Conservation (phyloP, 2,888 invertebrate species). For the Iselma pallidipennis region DNA sequence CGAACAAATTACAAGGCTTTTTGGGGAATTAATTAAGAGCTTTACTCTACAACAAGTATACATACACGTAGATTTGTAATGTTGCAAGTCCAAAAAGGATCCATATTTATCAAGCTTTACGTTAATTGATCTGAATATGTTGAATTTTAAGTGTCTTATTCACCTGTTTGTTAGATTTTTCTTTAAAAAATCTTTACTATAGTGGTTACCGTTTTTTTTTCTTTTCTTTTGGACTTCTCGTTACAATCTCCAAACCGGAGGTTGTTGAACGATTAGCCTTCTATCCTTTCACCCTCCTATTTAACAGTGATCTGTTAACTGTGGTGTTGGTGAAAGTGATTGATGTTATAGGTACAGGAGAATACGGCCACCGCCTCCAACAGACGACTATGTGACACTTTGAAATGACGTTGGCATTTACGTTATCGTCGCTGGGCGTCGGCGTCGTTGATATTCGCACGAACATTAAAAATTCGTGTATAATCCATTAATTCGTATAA, state of each 20-base stretch:
- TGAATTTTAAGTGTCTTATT: too few species aligned
- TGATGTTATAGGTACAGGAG: conserved; percentile 9
- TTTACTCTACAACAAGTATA: too few species aligned
- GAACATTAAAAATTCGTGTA: too few species aligned
- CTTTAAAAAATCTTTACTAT: too few species aligned
- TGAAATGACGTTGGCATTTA: conserved; percentile 13
- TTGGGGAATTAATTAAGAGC: background rate
- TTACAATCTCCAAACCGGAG: background rate
- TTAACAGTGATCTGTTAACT: conserved; percentile 12
- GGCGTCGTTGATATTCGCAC: too few species aligned
- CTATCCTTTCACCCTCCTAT: background rate
- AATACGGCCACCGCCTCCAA: background rate
- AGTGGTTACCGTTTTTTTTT: background rate
- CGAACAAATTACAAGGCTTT: background rate
- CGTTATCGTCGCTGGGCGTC: conserved; percentile 2
- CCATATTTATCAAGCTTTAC: background rate
- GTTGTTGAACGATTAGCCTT: conserved; percentile 10
- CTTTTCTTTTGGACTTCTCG: background rate
- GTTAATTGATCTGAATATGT: too few species aligned
- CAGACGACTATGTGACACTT: conserved; percentile 11
- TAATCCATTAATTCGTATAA: too few species aligned
- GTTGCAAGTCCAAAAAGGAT: background rate
- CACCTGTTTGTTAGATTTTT: too few species aligned
- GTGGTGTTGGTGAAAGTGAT: conserved; percentile 19
- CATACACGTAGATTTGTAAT: background rate